Conservation (phyloP, 2,888 invertebrate genomes). For the Drepanosiphum platanoidis region DNA sequence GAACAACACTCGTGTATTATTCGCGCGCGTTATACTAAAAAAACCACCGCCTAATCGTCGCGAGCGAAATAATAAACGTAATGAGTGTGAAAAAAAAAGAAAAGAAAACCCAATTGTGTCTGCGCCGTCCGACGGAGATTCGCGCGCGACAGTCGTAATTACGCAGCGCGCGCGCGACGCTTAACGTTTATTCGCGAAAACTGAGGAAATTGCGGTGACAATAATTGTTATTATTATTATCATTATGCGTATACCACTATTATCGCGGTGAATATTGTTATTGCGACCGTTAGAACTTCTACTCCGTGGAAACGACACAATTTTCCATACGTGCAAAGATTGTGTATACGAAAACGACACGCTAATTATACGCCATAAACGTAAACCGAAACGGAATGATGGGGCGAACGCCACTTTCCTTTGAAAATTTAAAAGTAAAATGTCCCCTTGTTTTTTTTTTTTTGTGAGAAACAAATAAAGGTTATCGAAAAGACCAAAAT, state of each 20-base stretch:
- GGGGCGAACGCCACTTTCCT: too few relatives aligned
- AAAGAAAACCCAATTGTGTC: neutral
- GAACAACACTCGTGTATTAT: too few relatives aligned
- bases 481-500: neutral
- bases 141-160: neutral
- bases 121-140: neutral
- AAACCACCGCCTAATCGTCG: neutral
- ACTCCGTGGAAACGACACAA: neutral
- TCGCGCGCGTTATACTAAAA: neutral
- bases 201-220: neutral
- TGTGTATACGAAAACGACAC: neutral
- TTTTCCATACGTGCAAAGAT: neutral
- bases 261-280: conserved; percentile 1
- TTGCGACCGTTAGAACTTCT: neutral
- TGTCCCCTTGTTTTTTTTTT: too few relatives aligned
- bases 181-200: neutral
- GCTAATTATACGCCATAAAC: too few relatives aligned
- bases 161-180: neutral
- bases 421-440: too few relatives aligned
- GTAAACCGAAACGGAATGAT: too few relatives aligned
- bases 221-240: neutral
- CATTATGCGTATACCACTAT: too few relatives aligned
- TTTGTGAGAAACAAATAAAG: too few relatives aligned
- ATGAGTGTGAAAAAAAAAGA: neutral
- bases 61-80: neutral